Conservation (phyloP, 1,140 invertebrate genomes). For the Aphaenogaster rudis region DNA sequence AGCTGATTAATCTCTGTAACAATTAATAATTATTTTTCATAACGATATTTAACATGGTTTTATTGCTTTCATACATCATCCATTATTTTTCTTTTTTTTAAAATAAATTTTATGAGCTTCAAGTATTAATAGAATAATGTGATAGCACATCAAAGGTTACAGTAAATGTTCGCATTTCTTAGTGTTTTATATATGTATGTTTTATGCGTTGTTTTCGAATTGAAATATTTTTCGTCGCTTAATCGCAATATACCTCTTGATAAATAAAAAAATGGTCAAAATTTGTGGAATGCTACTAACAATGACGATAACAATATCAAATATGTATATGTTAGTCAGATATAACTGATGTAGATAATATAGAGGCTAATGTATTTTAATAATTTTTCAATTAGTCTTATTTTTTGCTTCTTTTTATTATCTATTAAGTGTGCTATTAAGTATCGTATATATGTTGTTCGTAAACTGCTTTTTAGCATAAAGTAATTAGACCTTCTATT, state of each 20-base stretch:
- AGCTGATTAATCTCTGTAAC: constrained; percentile 26
- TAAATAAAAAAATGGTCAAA: constrained; percentile 19
- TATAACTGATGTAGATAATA: constrained; percentile 11
- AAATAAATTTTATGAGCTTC: background rate
- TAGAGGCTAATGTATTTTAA: background rate
- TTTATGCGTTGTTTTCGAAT: constrained; percentile 7
- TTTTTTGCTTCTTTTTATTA: constrained; percentile 21
- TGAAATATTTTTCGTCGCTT: constrained; percentile 28
- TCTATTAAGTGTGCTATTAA: background rate
- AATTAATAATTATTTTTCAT: constrained; percentile 32
- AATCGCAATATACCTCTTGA: background rate
- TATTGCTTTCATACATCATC: constrained; percentile 32
- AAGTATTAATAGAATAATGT: constrained; percentile 13
- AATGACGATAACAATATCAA: background rate
- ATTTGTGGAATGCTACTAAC: constrained; percentile 30
- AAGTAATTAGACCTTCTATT: background rate
- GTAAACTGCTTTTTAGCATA: background rate
- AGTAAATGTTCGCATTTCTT: constrained; percentile 33
- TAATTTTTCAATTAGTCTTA: background rate
- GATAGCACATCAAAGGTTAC: background rate
- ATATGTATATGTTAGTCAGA: background rate
- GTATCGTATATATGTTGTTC: background rate
- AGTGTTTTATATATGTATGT: background rate
- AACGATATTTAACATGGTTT: constrained; percentile 20
- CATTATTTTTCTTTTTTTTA: constrained; percentile 32